These are phyloP conservation scores for Neocloeon triangulifer DNA, from an alignment of 1,140 invertebrate genomes.

Conservation along the genomic window DNA sequence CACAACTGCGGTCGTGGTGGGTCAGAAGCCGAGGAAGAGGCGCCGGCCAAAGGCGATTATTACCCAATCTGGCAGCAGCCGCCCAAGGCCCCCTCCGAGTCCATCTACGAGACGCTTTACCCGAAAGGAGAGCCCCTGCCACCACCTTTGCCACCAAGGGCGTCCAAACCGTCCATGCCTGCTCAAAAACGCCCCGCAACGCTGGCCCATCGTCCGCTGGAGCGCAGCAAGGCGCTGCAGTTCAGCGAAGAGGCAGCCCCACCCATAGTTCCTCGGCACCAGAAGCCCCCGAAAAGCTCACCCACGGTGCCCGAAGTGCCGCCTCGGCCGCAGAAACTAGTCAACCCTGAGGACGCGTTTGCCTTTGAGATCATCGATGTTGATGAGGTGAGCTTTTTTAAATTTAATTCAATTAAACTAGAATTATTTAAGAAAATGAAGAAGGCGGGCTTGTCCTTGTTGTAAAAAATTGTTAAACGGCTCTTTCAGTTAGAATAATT, in stretches of 20 bases:
- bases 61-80: slow-evolving; percentile 15
- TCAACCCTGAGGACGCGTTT: slow-evolving; percentile 41
- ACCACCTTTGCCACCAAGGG: slow-evolving; percentile 17
- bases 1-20: slow-evolving; percentile 10
- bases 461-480: no score
- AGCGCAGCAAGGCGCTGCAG: slow-evolving; percentile 11
- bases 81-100: slow-evolving; percentile 7
- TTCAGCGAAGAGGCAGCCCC: not conserved
- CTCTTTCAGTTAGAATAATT: no score
- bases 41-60: slow-evolving; percentile 12
- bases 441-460: no score
- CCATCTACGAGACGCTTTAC: slow-evolving; percentile 18
- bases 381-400: slow-evolving; percentile 36
- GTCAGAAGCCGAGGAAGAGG: slow-evolving; percentile 7
- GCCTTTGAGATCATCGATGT: slow-evolving; percentile 56
- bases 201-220: slow-evolving; percentile 11
- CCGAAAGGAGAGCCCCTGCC: slow-evolving; percentile 14
- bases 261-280: not conserved
- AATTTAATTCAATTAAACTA: no score
- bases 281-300: not conserved
- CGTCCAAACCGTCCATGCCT: slow-evolving; percentile 8
- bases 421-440: no score
- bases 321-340: slow-evolving; percentile 11
- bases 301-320: slow-evolving; percentile 10
- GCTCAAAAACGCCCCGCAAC: not conserved